Evolutionary conservation across 2,797 vertebrate species (phyloP).

Genomic region (Syngnathus acus): DNA sequence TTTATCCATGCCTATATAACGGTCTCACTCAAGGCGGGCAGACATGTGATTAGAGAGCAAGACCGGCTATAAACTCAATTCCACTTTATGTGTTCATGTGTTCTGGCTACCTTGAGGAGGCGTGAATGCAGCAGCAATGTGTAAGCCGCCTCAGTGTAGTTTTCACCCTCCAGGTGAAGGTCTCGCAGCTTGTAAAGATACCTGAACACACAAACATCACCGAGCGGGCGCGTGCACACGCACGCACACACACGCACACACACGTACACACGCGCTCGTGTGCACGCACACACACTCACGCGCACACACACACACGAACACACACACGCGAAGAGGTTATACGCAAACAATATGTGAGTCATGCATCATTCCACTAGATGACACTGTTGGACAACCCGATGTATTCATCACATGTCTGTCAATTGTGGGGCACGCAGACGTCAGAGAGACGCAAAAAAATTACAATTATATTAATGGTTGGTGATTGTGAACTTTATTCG

Average conservation of each 20-base stretch:
- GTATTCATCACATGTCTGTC: constrained; percentile 9
- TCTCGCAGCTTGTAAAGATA: constrained; percentile 95
- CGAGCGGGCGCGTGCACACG: too few species aligned
- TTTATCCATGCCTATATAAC: constrained; percentile 44
- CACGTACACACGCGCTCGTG: not conserved
- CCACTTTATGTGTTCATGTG: constrained; percentile 10
- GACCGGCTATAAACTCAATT: constrained; percentile 11
- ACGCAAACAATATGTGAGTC: constrained; percentile 11
- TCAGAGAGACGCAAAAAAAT: too few species aligned
- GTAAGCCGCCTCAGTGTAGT: constrained; percentile 94
- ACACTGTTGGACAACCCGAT: constrained; percentile 49
- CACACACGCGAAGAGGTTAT: constrained; percentile 2
- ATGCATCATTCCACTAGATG: constrained; percentile 56
- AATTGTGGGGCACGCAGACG: not conserved
- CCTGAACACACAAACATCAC: constrained; percentile 49
- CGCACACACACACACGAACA: too few species aligned
- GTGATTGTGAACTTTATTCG: too few species aligned
- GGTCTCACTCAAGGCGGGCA: constrained; percentile 14
- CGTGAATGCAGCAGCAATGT: constrained; percentile 91
- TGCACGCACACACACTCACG: too few species aligned
- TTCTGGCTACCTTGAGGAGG: constrained; percentile 82
- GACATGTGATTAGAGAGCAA: constrained; percentile 27
- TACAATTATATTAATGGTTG: too few species aligned
- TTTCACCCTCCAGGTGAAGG: constrained; percentile 93
- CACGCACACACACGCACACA: constrained; percentile 13